Conservation (phyloP, 1,140 invertebrate species). For the Bradysia coprophila region DNA sequence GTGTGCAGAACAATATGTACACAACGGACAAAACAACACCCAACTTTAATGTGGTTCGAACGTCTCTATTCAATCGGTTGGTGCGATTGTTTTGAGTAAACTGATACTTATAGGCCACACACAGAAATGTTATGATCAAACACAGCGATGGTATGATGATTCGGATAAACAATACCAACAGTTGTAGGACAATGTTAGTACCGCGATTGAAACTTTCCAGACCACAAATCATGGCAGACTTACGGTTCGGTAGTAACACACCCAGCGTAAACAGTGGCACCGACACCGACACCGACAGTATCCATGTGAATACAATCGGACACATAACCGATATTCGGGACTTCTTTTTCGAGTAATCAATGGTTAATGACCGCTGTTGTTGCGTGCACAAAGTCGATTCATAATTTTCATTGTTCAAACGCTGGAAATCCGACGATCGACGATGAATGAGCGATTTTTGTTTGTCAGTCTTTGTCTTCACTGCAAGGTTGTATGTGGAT, state of each 20-base stretch:
- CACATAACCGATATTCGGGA: constrained; percentile 24
- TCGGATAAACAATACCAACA: not conserved
- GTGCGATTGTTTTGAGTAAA: not conserved
- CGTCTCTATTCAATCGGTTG: not conserved
- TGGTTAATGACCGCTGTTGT: constrained; percentile 25
- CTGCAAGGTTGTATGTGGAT: constrained; percentile 28
- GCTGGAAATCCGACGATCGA: constrained; percentile 21
- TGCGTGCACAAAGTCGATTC: constrained; percentile 20
- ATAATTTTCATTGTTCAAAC: constrained; percentile 28
- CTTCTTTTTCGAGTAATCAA: constrained; percentile 25
- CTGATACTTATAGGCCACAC: not conserved
- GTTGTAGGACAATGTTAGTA: not conserved
- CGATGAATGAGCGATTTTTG: constrained; percentile 15
- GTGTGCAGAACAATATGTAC: not conserved
- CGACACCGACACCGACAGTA: constrained; percentile 29
- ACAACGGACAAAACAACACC: not conserved
- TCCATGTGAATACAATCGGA: constrained; percentile 31
- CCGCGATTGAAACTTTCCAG: not conserved
- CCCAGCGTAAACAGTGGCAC: constrained; percentile 29
- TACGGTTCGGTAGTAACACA: not conserved
- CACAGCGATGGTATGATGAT: constrained; percentile 1
- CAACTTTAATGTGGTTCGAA: not conserved
- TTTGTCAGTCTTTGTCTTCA: constrained; percentile 8
- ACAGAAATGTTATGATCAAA: not conserved
- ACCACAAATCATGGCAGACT: not conserved